Conservation (phyloP, 2,888 invertebrate species). For the Epiperipatus broadwayi region DNA sequence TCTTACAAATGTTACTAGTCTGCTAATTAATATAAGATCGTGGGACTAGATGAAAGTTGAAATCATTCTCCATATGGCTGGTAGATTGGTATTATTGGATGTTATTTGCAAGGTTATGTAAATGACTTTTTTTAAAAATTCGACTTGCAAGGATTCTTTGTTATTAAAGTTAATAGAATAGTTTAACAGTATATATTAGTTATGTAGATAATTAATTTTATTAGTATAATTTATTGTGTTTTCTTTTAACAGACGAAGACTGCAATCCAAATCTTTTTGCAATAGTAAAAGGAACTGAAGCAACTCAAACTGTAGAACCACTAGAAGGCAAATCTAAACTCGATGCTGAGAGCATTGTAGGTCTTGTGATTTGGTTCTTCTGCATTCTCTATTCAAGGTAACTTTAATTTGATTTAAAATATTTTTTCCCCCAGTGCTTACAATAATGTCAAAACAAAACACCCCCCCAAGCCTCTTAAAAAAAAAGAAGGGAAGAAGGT, state of each 20-base stretch:
- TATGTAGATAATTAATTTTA: background rate
- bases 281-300: constrained; percentile 25
- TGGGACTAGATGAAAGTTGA: no score
- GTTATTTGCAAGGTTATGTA: no score
- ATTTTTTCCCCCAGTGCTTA: no score
- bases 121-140: no score
- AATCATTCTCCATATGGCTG: no score
- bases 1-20: no score
- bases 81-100: no score
- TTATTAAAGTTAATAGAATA: background rate
- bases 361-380: constrained; percentile 75
- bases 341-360: constrained; percentile 75
- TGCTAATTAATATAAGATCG: no score
- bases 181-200: background rate
- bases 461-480: no score
- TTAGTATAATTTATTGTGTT: constrained; percentile 11
- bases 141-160: no score
- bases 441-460: no score
- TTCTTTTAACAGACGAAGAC: constrained; percentile 35
- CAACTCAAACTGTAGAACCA: constrained; percentile 17
- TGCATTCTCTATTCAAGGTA: constrained; percentile 77
- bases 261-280: constrained; percentile 56
- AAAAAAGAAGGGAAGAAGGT: no score
- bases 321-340: constrained; percentile 37
- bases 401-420: constrained; percentile 8